Evolutionary conservation across 1,140 invertebrate genomes (phyloP), one percentile per base, ranked within the genome.

Genomic region (Drepana arcuata): DNA sequence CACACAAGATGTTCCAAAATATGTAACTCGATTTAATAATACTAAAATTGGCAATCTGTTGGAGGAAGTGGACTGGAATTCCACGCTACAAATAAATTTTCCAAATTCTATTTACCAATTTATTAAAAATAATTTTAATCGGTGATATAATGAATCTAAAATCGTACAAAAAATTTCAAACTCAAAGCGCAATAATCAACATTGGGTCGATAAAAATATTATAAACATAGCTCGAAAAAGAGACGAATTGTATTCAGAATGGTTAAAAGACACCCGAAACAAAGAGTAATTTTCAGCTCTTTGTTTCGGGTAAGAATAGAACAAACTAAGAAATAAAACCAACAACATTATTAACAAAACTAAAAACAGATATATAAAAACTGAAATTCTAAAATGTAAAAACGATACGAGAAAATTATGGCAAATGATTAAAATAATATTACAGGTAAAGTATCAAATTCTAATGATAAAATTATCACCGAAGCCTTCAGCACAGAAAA

Each of bases 391-490:
- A 11, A 34, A 29, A 15, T 27, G 25, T 30, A 31, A 34, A 38
- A 14, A 16, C 3, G 27, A 45, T 12, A 18, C 16, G 7, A 33
- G 23, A 34, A 39, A 34, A 18, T 12, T 45, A 16, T 39, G 32
- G 30, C 15, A 39, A 16, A 39, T 45, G 10, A 29, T 45, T n/a
- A n/a, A 12, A 45, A 45, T 30, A 34, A 21, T 9, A 38, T 45
- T 5, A n/a, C 28, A 10, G 26, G 35, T 1, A 34, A 15, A 39
- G 31, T 39, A n/a, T 30, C 1, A n/a, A 27, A 28, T 6, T 39
- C 42, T 7, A 29, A 38, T 16, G 42, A 45, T 24, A 21, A 34
- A 7, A 2, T 29, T 14, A 34, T 45, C 13, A 9, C 7, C 7
- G 29, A 45, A 31, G 42, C 42, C 12, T 45, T 45, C 30, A 29